A percentile compares a stretch with the other conserved stretches of the same genome.
Evolutionary conservation across 2,888 invertebrate species (phyloP).

Genomic region (Noctua fimbriata): DNA sequence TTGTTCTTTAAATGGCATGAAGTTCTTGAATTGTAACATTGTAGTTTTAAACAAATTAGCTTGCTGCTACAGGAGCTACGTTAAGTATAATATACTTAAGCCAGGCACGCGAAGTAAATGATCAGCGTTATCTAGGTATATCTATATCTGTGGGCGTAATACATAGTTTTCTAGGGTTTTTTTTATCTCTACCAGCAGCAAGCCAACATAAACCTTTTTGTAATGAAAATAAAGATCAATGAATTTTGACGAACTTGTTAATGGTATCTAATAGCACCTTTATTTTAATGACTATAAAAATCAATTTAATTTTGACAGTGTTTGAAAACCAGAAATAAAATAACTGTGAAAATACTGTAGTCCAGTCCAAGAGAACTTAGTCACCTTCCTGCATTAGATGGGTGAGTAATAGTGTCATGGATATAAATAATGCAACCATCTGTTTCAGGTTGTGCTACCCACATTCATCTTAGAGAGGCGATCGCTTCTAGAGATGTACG

Average conservation of each 20-base stretch:
- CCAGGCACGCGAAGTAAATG: too few relatives aligned
- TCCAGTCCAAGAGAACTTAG: not conserved
- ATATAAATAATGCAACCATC: not conserved
- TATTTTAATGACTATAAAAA: not conserved
- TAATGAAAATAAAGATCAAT: not conserved
- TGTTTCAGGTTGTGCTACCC: constrained; percentile 95
- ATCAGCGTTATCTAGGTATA: too few relatives aligned
- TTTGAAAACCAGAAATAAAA: not conserved
- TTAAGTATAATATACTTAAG: too few relatives aligned
- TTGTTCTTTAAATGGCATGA: too few relatives aligned
- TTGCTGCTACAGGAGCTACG: too few relatives aligned
- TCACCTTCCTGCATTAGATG: not conserved
- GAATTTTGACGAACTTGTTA: not conserved
- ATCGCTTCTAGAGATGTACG: constrained; percentile 99
- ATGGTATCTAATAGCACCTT: not conserved
- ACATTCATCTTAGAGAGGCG: constrained; percentile 99
- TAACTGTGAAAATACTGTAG: not conserved
- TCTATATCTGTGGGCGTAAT: not conserved
- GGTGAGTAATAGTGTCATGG: not conserved
- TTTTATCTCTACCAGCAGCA: not conserved
- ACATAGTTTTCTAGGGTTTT: not conserved
- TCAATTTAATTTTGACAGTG: not conserved
- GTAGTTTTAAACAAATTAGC: too few relatives aligned
- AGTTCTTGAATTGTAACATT: too few relatives aligned
- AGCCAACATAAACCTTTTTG: not conserved